phyloP scores from a whole-genome alignment of 2,797 vertebrate species.

The Scolopax bukidnonensis region DNA sequence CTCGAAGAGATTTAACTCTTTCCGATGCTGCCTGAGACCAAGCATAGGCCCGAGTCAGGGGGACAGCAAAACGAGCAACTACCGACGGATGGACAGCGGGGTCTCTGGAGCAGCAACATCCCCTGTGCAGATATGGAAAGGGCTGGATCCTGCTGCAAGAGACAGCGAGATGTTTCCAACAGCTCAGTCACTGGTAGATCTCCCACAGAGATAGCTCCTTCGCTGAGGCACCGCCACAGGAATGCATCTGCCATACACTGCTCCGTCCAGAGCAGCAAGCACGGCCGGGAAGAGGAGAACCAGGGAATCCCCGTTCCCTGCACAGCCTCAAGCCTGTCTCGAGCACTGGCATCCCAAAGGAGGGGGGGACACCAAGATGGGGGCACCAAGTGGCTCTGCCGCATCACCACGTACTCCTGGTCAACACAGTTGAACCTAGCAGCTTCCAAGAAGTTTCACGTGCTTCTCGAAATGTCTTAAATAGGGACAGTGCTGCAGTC shows the following conservation, averaged over 20 bases:
- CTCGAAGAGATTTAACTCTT: background rate
- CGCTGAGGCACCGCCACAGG: constrained; percentile 15
- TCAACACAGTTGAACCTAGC: background rate
- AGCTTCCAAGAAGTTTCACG: background rate
- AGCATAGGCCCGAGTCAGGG: background rate
- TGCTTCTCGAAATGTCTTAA: background rate
- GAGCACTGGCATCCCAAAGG: background rate
- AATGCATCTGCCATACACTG: constrained; percentile 23
- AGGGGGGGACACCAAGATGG: background rate
- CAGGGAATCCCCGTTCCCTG: background rate
- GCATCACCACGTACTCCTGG: background rate
- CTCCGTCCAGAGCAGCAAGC: background rate
- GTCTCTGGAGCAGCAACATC: background rate
- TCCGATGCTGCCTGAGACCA: accelerated
- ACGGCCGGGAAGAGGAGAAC: background rate
- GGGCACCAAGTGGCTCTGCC: background rate
- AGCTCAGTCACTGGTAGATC: constrained; percentile 42
- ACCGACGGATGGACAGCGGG: background rate
- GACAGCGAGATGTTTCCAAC: background rate
- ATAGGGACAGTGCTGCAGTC: background rate
- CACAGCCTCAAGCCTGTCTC: background rate
- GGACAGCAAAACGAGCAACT: background rate
- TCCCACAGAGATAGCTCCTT: constrained; percentile 45
- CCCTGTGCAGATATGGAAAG: background rate
- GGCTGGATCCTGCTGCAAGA: background rate